Evolutionary conservation across 1,140 invertebrate genomes (phyloP), one percentile per base, ranked within the genome.

Genomic region (Ceratina australensis): DNA sequence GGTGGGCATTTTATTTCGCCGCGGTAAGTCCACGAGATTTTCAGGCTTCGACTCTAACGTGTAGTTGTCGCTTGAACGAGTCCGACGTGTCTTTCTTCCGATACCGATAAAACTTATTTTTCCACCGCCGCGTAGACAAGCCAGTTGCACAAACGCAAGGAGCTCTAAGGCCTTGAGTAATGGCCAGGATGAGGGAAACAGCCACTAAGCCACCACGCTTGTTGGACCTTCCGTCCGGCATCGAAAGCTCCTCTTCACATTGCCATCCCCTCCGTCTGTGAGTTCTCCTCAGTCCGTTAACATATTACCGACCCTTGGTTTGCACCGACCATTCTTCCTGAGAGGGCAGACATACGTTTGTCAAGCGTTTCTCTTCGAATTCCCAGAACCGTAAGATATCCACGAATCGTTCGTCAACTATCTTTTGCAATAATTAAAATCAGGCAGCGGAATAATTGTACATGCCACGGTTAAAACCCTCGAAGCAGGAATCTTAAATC

Each of bases 161-260:
- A 83, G 71, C 56, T 76, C 63, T 69, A 79, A 81, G 79, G 49
- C 59, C 52, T n/a, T 65, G 75, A 85, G 71, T 85, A 85, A 85
- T 84, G 68, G 76, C 63, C 56, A 12, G 67, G 76, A 79, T 81
- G 56, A 85, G 60, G 80, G 71, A 33, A 59, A 49, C 65, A 64
- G 72, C 79, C 54, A 78, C 66, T 85, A 85, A 85, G 79, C 72
- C 64, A 72, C 72, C 82, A 56, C 52, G 52, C 52, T 82, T 81
- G 79, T 81, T 56, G 83, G 74, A 71, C 61, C 71, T 84, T 81
- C 75, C 74, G 71, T 78, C 67, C 65, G 69, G 72, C 79, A 81
- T 78, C 64, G 71, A 60, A 56, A 85, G 49, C 79, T 65, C 33
- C 57, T 47, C 72, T 57, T 65, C 20, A 33, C 28, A 12, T 16